Evolutionary conservation across 2,113 vertebrate species (phyloP).

Genomic region (Excalfactoria chinensis): DNA sequence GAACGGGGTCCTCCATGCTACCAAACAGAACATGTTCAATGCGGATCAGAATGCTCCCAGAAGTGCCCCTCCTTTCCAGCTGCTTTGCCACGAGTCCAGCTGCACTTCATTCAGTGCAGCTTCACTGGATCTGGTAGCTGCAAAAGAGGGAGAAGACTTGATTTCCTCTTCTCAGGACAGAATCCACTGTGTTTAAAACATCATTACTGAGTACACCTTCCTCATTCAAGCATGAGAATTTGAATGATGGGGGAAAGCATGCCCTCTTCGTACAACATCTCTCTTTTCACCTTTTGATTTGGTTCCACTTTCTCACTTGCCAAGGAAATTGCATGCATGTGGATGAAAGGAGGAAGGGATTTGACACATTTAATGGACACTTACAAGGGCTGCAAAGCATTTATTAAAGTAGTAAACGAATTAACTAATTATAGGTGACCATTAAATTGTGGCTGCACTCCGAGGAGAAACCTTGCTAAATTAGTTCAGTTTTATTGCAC

Average conservation of each 20-base stretch:
- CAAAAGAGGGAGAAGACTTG: not conserved
- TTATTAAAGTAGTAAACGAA: slow-evolving; percentile 43
- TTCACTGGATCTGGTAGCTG: not conserved
- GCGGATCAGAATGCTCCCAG: too few species aligned
- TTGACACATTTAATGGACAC: slow-evolving; percentile 56
- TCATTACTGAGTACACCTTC: not conserved
- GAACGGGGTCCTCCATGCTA: not conserved
- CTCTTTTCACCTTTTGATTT: slow-evolving; percentile 46
- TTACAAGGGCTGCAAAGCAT: slow-evolving; percentile 32
- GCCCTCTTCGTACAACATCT: slow-evolving; percentile 21
- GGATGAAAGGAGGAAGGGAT: slow-evolving; percentile 40
- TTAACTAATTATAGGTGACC: slow-evolving; percentile 59
- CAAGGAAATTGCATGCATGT: slow-evolving; percentile 36
- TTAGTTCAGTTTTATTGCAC: slow-evolving; percentile 28
- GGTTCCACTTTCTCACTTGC: slow-evolving; percentile 15
- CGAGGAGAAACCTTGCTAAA: slow-evolving; percentile 45
- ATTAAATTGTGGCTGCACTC: slow-evolving; percentile 43
- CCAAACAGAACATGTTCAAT: too few species aligned
- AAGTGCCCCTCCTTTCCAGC: too few species aligned
- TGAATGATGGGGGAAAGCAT: slow-evolving; percentile 53
- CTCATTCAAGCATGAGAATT: slow-evolving; percentile 41
- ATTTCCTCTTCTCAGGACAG: not conserved
- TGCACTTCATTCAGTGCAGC: not conserved
- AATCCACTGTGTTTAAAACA: slow-evolving; percentile 26
- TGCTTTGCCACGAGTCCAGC: too few species aligned